Base-by-base conservation (phyloP, 1,140 invertebrate genomes). In the Delia radicum region DNA sequence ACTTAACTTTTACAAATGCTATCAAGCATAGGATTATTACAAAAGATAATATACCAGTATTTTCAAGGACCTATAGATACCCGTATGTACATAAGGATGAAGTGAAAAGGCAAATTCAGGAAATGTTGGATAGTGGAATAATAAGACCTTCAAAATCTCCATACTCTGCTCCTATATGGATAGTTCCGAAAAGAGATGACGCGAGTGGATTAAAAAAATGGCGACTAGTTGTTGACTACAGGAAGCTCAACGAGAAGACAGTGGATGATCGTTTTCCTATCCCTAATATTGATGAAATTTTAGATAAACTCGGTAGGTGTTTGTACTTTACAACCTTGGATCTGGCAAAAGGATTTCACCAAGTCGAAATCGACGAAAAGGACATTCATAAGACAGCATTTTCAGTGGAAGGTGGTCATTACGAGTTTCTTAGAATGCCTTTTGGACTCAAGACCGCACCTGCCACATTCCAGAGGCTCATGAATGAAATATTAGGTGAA, bases 381-480 rank as follows among this genome's bases (percentile, higher is more conserved):
- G 81, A 83, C 63, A 83, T 79, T 6, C 77, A 82, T 10, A 89
- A 89, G 81, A 90, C 88, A 0, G 88, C 87, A 0, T 89, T 90
- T 79, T 77, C 77, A 13, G 79, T 78, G 29, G 75, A 81, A 24
- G 75, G 79, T 67, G 86, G 84, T 0, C 81, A 86, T 76, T 87
- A 81, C 61, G 82, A 86, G 73, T 88, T 86, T 69, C 48, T 77
- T 6, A 33, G 85, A 37, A 86, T 88, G 84, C 85, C 87, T 0
- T 88, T 87, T 76, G 87, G 87, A 0, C 74, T 88, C 0, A 82
- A 82, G 48, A 87, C 86, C 63, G 83, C 84, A 0, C 86, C 87
- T 2, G 79, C 81, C 0, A 87, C 87, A 12, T 89, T 89, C 76
- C 86, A 89, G 77, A 73, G 84, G n/a, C 33, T 84, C 12, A 87